Evolutionary conservation across 2,797 vertebrate species (phyloP).

Genomic region (Melanotaenia maccullochi): DNA sequence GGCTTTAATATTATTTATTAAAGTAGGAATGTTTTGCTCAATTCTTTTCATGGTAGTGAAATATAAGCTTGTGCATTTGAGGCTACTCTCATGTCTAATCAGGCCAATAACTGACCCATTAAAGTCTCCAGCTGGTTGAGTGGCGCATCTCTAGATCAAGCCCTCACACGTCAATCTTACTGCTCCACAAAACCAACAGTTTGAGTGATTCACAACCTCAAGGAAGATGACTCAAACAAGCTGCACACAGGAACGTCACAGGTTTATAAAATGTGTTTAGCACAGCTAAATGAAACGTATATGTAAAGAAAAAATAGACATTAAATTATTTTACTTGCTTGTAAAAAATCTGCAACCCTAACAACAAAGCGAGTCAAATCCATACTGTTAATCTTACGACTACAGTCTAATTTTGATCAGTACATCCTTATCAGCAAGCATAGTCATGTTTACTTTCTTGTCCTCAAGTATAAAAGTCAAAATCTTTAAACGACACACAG

Average conservation of each 20-base stretch:
- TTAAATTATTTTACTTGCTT: neutral
- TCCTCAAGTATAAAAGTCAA: neutral
- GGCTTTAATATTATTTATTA: no score
- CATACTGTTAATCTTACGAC: neutral
- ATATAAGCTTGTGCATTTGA: neutral
- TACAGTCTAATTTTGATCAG: neutral
- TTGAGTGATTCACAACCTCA: neutral
- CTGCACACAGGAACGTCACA: neutral
- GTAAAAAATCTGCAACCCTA: neutral
- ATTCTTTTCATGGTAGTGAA: neutral
- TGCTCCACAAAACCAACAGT: conserved; percentile 26
- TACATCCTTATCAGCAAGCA: neutral
- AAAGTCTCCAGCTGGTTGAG: neutral
- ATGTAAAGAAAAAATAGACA: neutral
- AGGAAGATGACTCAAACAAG: neutral
- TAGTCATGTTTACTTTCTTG: neutral
- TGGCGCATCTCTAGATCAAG: neutral
- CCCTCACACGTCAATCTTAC: conserved; percentile 16
- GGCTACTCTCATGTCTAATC: neutral
- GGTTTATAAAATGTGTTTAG: neutral
- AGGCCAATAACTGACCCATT: neutral
- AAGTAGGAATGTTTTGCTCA: neutral
- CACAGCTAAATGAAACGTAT: neutral
- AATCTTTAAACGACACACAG: neutral
- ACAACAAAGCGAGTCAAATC: neutral